Conservation (phyloP, 2,888 invertebrate genomes). For the Drosophila birchii region DNA sequence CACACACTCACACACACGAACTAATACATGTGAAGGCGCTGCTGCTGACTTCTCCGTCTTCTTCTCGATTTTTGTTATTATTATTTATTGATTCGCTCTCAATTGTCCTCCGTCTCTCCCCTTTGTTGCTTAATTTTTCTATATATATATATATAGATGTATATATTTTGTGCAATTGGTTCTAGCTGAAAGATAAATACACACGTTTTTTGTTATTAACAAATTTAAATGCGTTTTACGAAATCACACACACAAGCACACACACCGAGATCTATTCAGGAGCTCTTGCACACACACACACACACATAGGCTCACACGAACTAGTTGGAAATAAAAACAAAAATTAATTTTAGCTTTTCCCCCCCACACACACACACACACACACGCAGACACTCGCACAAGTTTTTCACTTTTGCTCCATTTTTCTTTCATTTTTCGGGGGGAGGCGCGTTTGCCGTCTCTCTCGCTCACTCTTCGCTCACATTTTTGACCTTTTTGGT, state of each 20-base stretch:
- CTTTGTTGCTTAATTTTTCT: slow-evolving; percentile 32
- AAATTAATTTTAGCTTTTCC: slow-evolving; percentile 76
- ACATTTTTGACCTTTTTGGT: slow-evolving; percentile 66
- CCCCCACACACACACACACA: slow-evolving; percentile 56
- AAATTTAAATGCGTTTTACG: slow-evolving; percentile 73
- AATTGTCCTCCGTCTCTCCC: slow-evolving; percentile 11
- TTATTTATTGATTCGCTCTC: slow-evolving; percentile 70
- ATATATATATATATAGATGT: slow-evolving; percentile 7
- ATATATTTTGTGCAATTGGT: slow-evolving; percentile 48
- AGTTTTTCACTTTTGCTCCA: slow-evolving; percentile 73
- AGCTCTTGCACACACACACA: slow-evolving; percentile 17
- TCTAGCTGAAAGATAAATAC: slow-evolving; percentile 45
- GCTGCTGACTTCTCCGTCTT: slow-evolving; percentile 31
- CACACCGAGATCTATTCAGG: slow-evolving; percentile 2
- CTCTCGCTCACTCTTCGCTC: slow-evolving; percentile 57
- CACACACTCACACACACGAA: slow-evolving; percentile 13
- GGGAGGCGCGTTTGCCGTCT: slow-evolving; percentile 47
- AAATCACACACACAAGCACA: slow-evolving; percentile 39
- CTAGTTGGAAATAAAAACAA: slow-evolving; percentile 76
- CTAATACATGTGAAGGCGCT: slow-evolving; percentile 25
- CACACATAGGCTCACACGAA: slow-evolving; percentile 23
- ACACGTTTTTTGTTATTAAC: slow-evolving; percentile 33
- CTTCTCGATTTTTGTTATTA: slow-evolving; percentile 40
- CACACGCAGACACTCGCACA: slow-evolving; percentile 34
- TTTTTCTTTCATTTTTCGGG: slow-evolving; percentile 65